Evolutionary conservation across 2,113 vertebrate species (phyloP).

Genomic region (Lepus timidus): DNA sequence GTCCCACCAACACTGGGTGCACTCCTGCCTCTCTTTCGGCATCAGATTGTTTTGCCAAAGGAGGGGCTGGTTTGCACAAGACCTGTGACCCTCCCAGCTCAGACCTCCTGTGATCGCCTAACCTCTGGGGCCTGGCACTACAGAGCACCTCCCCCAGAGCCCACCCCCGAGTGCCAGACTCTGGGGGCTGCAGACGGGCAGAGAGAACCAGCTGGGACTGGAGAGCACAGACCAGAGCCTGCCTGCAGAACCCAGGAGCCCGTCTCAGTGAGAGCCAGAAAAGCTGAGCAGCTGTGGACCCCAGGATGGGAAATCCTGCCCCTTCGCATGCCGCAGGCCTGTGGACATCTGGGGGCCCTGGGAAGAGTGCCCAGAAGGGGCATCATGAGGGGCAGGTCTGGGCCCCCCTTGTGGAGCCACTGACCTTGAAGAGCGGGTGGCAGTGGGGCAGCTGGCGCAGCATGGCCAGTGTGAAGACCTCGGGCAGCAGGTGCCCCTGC

Average conservation of each 20-base stretch:
- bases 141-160: background rate
- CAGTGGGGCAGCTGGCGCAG: constrained; percentile 78
- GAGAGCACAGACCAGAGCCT: background rate
- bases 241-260: background rate
- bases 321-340: background rate
- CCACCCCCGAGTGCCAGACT: background rate
- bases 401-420: background rate
- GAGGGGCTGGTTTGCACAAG: background rate
- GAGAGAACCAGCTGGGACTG: background rate
- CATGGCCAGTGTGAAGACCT: constrained; percentile 77
- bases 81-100: background rate
- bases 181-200: background rate
- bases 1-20: background rate
- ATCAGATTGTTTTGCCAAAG: background rate
- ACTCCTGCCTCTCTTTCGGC: background rate
- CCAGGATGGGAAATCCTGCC: background rate
- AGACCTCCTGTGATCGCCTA: background rate
- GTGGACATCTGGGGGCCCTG: background rate
- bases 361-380: background rate
- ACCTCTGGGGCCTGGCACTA: background rate
- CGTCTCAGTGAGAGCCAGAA: background rate
- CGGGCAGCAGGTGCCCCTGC: constrained; percentile 72
- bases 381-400: no score
- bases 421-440: constrained; percentile 82
- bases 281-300: background rate